Conservation (phyloP, 2,113 vertebrate species). For the Spermophilus dauricus region DNA sequence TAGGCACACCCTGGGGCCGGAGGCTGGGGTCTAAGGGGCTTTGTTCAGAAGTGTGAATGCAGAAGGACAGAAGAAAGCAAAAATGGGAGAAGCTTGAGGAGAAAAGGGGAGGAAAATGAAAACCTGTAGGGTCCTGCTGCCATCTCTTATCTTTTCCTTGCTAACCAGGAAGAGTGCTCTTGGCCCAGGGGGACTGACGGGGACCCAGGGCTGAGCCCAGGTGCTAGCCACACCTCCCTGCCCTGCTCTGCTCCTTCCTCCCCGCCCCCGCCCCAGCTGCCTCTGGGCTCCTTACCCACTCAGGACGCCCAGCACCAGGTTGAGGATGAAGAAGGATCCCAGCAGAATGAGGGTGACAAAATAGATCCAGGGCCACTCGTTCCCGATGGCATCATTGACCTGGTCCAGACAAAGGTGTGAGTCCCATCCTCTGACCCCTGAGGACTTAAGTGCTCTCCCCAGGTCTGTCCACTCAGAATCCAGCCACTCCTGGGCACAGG, state of each 20-base stretch:
- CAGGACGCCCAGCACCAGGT: constrained; percentile 97
- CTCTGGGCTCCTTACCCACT: constrained; percentile 92
- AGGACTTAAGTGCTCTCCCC: too few species aligned
- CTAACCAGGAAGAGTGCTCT: neutral
- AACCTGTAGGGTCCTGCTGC: too few species aligned
- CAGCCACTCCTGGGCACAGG: neutral
- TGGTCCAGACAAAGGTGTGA: constrained; percentile 78
- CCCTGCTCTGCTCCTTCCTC: too few species aligned
- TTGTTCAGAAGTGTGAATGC: neutral
- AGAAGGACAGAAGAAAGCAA: neutral
- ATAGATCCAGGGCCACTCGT: constrained; percentile 98
- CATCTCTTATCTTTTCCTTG: neutral
- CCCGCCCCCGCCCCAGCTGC: too few species aligned
- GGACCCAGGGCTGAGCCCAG: neutral
- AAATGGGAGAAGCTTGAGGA: neutral
- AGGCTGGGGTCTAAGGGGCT: neutral
- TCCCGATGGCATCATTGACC: constrained; percentile 98
- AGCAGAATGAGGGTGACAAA: constrained; percentile 97
- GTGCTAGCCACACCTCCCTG: accelerated
- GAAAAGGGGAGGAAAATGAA: neutral
- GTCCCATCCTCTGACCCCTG: neutral
- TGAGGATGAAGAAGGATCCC: constrained; percentile 98
- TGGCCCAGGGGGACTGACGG: too few species aligned
- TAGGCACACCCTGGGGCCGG: too few species aligned
- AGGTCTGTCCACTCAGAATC: accelerated